Base-by-base conservation (phyloP, 1,140 invertebrate genomes). In the Pogonomyrmex californicus region DNA sequence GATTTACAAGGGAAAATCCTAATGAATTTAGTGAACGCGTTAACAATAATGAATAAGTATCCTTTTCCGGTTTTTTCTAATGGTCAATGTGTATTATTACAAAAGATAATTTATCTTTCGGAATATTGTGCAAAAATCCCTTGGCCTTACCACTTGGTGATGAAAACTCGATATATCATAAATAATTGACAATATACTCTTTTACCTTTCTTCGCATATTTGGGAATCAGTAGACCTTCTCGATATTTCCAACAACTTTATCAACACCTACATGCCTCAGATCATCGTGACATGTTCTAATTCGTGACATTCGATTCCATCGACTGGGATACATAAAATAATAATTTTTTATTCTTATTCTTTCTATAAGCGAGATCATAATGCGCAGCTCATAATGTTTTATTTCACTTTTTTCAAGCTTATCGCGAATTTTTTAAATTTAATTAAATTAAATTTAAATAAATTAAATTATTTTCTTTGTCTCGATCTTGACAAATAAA, bases 171-270 rank as follows among this genome's bases (percentile, higher is more conserved):
- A 94, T 87, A 75, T 93, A 93, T 58, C 91, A 90, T 30, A 94
- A 73, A 77, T 92, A 95, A 87, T 93, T 94, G 5, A 7, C 10
- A 33, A 92, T 87, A 49, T 91, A 75, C 9, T 51, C 62, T 6
- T 87, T 85, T 17, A 91, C 65, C 68, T 93, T 94, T 36, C 89
- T 54, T 36, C 85, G 87, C 12, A 95, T 68, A 0, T 91, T 85
- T 0, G 91, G 89, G 89, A 94, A 92, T 90, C 92, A 94, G 86
- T 94, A 94, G 4, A 23, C 63, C 63, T 54, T 86, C 0, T 1
- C 77, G 30, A 93, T 89, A 2, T 76, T 51, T 6, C 91, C 86
- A 10, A 87, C 30, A 12, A 91, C 85, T 58, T 93, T 93, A 54
- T 93, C 87, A 36, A 79, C 47, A 0, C 87, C 89, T 9, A 92